phyloP scores from a whole-genome alignment of 2,113 vertebrate species.

The Stegastes partitus region DNA sequence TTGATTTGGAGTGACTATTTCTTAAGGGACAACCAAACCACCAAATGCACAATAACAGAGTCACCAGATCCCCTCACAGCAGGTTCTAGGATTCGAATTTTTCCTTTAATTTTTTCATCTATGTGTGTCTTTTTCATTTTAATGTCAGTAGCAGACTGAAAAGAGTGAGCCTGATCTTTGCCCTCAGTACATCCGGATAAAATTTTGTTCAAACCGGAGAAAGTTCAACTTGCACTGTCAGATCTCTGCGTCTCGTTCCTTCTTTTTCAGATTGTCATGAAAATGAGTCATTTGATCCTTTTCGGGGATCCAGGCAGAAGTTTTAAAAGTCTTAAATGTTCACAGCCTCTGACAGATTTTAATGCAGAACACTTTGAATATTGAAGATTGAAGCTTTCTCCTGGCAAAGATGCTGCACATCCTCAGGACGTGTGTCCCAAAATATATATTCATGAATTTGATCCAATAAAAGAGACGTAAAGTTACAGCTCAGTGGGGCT shows the following conservation, averaged over 20 bases:
- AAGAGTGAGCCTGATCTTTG: no score
- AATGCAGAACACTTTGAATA: conserved; percentile 27
- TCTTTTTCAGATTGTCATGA: conserved; percentile 16
- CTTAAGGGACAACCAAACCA: no score
- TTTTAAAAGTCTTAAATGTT: conserved; percentile 46
- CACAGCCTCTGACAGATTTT: conserved; percentile 35
- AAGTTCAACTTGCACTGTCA: neutral
- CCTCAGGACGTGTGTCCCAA: conserved; percentile 31
- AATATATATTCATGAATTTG: conserved; percentile 55
- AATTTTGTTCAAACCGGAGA: neutral
- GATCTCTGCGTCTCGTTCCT: neutral
- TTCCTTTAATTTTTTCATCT: no score
- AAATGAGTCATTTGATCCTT: conserved; percentile 51
- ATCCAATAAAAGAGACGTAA: conserved; percentile 54
- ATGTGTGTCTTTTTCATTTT: no score
- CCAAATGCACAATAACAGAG: no score
- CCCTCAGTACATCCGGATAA: no score
- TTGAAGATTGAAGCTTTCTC: conserved; percentile 39
- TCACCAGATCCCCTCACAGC: no score
- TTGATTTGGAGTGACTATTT: no score
- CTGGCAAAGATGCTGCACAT: conserved; percentile 24
- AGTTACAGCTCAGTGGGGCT: conserved; percentile 43
- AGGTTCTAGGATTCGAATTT: no score
- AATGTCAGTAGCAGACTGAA: no score
- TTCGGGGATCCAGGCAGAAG: conserved; percentile 30